Evolutionary conservation across 2,888 invertebrate genomes (phyloP), one percentile per base, ranked within the genome.

Genomic region (Cheilosia vernalis): DNA sequence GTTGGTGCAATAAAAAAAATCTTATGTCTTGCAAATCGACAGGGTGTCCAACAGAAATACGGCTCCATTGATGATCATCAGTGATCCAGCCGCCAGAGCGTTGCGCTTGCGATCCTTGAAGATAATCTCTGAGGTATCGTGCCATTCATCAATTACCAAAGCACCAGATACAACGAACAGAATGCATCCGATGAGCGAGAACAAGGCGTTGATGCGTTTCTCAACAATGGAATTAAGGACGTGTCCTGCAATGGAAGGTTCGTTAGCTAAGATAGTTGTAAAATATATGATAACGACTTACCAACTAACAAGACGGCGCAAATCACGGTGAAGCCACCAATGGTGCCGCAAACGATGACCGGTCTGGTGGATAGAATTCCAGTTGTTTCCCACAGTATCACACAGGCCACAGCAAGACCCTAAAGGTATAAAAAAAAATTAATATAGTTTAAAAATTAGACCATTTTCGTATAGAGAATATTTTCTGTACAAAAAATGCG

Each of bases 61-160:
- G 30, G 89, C 90, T 4, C 90, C 91, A 70, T 91, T 91, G 88
- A 91, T 91, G 87, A 91, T 91, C 91, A 91, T 91, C 87, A 91
- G 70, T 0, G 91, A 89, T 4, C 91, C 91, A 21, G 90, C 90
- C 33, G 91, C 91, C 4, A 91, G 87, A 17, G 91, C 90, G 61
- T 90, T 89, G 37, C 91, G 91, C 87, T 91, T 91, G 74, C 87
- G 87, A 5, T 90, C 90, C 80, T 89, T 89, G 77, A 86, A 78
- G 24, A 89, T 67, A 2, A 89, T 53, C 6, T 89, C 89, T 6
- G 88, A 80, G 64, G 53, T 67, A 86, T 89, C 89, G 79, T 91
- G 91, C 91, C 91, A 91, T 73, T 90, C 89, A 70, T 90, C 90
- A 60, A 91, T 91, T 49, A 91, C 89, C 89, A 91, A n/a, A 0